Percentiles rank a stretch among this genome's conserved stretches.
Evolutionary conservation across 1,140 invertebrate genomes (phyloP).

Genomic region (Pollicipes pollicipes): DNA sequence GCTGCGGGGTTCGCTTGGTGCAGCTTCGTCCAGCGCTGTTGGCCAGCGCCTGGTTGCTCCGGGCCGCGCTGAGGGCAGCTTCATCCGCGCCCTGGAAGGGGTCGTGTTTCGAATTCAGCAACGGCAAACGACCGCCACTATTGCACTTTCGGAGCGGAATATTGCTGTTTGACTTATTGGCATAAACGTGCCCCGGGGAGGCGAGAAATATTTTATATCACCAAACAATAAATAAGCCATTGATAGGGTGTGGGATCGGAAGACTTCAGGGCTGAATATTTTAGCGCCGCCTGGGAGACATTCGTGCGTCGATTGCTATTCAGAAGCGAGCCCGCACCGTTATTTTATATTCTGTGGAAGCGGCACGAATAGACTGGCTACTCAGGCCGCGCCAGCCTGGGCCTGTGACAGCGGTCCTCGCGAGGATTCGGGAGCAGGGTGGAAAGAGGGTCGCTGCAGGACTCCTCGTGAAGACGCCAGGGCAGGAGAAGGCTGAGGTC

Average conservation of each 20-base stretch:
- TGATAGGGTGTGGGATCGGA: not conserved
- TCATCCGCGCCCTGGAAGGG: not conserved
- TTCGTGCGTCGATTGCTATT: not conserved
- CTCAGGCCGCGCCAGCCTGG: not conserved
- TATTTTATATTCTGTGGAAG: not conserved
- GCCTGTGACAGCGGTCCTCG: not conserved
- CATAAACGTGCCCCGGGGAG: slow-evolving; percentile 1
- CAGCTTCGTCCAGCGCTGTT: too few relatives aligned
- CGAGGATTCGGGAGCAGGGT: not conserved
- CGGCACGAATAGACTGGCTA: not conserved
- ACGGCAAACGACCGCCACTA: not conserved
- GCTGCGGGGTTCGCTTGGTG: too few relatives aligned
- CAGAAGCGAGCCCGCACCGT: not conserved
- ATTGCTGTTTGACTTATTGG: not conserved
- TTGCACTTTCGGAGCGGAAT: not conserved
- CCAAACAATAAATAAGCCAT: slow-evolving; percentile 2
- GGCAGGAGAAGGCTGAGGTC: too few relatives aligned
- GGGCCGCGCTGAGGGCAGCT: not conserved
- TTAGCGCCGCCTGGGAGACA: not conserved
- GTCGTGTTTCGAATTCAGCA: not conserved
- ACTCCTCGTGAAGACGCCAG: too few relatives aligned
- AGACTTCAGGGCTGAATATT: not conserved
- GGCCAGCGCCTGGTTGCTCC: too few relatives aligned
- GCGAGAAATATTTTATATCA: not conserved
- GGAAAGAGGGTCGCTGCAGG: too few relatives aligned